A percentile compares a stretch with the other conserved stretches of the same genome.
phyloP scores from a whole-genome alignment of 2,888 invertebrate genomes.

The Lingula anatina region DNA sequence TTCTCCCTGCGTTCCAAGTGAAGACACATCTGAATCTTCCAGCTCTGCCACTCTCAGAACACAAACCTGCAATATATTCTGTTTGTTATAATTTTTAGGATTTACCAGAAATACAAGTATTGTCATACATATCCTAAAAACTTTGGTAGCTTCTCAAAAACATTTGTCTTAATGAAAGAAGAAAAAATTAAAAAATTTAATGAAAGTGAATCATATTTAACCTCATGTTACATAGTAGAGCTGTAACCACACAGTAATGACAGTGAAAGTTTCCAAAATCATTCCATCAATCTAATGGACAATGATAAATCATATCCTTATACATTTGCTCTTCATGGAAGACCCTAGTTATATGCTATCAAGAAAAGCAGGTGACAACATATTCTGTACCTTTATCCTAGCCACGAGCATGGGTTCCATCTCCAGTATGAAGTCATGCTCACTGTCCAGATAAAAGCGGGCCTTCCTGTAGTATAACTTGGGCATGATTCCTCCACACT shows the following conservation, averaged over 20 bases:
- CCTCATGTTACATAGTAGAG: too few species aligned
- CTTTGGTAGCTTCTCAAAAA: background rate
- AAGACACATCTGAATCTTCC: too few species aligned
- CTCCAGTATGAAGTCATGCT: constrained; percentile 46
- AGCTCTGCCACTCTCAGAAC: constrained; percentile 29
- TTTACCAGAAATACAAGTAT: background rate
- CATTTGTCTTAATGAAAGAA: background rate
- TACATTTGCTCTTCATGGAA: too few species aligned
- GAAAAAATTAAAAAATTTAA: constrained; percentile 1
- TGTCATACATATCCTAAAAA: background rate
- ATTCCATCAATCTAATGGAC: too few species aligned
- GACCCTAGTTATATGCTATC: too few species aligned
- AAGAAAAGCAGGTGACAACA: too few species aligned
- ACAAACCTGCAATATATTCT: constrained; percentile 28
- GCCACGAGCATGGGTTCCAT: constrained; percentile 25
- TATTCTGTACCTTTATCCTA: constrained; percentile 35
- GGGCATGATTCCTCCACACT: constrained; percentile 37
- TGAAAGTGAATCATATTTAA: too few species aligned
- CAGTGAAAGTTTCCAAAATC: too few species aligned
- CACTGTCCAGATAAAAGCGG: constrained; percentile 41
- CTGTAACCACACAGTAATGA: too few species aligned
- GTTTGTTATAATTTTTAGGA: too few species aligned
- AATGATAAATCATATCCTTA: too few species aligned
- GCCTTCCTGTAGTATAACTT: constrained; percentile 31
- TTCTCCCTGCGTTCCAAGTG: constrained; percentile 15